A percentile compares a stretch with the other conserved stretches of the same genome.
These are phyloP conservation scores for Eupeodes latifasciatus DNA, from an alignment of 2,888 invertebrate genomes.

Conservation along the genomic window DNA sequence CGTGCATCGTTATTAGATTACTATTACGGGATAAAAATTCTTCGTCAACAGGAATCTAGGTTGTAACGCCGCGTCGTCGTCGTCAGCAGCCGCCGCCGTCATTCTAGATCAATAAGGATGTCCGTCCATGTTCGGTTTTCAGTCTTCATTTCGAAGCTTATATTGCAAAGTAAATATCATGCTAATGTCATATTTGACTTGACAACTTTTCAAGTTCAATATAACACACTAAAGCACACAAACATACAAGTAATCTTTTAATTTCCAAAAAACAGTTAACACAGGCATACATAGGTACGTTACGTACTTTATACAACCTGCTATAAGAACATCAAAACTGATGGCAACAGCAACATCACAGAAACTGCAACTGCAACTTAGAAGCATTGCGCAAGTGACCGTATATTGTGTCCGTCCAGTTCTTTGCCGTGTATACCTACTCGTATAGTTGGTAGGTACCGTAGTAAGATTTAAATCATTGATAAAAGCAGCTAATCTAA, in stretches of 20 bases:
- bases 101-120: neutral
- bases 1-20: no score
- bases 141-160: no score
- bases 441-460: conserved; percentile 32
- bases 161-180: conserved; percentile 1
- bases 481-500: conserved; percentile 75
- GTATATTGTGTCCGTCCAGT: conserved; percentile 43
- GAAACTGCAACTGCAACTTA: neutral
- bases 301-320: conserved; percentile 14
- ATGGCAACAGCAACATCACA: neutral
- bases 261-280: conserved; percentile 35
- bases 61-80: neutral
- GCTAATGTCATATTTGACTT: conserved; percentile 19
- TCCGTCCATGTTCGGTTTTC: neutral
- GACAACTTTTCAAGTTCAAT: conserved; percentile 30
- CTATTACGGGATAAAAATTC: neutral
- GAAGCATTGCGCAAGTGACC: conserved; percentile 5
- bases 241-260: conserved; percentile 11
- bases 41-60: neutral
- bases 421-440: conserved; percentile 48
- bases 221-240: neutral
- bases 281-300: neutral
- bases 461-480: conserved; percentile 71
- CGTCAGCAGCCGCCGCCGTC: no score
- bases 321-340: neutral